These are phyloP conservation scores for Scolopax bukidnonensis DNA, from an alignment of 2,797 vertebrate species.

Conservation along the genomic window DNA sequence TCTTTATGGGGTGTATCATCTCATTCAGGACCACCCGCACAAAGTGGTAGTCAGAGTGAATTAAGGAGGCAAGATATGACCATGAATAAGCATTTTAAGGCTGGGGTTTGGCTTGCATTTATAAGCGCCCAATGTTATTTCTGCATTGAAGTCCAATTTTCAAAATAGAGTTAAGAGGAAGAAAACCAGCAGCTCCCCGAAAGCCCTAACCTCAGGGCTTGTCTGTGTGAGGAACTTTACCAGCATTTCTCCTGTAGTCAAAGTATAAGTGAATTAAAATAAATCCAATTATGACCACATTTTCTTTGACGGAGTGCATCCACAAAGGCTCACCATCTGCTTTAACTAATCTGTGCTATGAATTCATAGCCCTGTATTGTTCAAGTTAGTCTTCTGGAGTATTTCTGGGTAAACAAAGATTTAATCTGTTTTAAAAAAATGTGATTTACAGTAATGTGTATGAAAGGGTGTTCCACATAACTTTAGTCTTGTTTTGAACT, in stretches of 20 bases:
- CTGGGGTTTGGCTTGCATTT: neutral
- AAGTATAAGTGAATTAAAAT: slow-evolving; percentile 35
- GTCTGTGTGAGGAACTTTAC: neutral
- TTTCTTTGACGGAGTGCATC: slow-evolving; percentile 16
- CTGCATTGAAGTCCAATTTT: slow-evolving; percentile 15
- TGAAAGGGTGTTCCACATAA: neutral
- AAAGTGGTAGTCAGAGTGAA: neutral
- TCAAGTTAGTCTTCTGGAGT: slow-evolving; percentile 15
- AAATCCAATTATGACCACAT: slow-evolving; percentile 34
- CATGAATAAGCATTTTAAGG: neutral
- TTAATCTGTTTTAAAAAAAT: slow-evolving; percentile 14
- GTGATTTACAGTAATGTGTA: neutral
- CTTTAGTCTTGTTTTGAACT: neutral
- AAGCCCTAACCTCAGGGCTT: neutral
- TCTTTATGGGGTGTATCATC: neutral
- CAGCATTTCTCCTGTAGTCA: neutral
- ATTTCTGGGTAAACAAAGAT: slow-evolving; percentile 41
- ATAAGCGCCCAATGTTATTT: neutral
- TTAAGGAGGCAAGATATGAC: neutral
- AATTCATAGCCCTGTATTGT: neutral
- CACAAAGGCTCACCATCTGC: slow-evolving; percentile 43
- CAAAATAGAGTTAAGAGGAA: neutral
- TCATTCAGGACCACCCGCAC: neutral
- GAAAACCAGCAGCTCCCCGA: neutral
- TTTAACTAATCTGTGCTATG: slow-evolving; percentile 37